phyloP scores from a whole-genome alignment of 2,797 vertebrate genomes.

The Poecilia picta region DNA sequence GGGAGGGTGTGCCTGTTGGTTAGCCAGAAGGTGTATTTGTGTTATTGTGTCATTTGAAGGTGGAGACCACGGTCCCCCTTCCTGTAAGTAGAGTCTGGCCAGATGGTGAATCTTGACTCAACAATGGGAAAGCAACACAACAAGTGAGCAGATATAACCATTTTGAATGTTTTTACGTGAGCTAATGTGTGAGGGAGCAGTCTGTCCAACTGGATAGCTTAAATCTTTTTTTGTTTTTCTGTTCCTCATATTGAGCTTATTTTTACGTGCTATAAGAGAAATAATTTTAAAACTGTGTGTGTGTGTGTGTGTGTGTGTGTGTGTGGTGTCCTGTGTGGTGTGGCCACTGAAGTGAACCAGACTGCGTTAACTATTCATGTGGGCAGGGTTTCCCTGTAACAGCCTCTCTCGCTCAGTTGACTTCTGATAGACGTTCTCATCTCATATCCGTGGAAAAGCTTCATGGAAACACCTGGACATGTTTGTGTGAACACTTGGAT shows the following conservation, averaged over 20 bases:
- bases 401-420: conserved; percentile 55
- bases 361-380: conserved; percentile 76
- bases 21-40: conserved; percentile 45
- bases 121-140: conserved; percentile 35
- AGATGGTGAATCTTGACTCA: conserved; percentile 52
- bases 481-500: conserved; percentile 18
- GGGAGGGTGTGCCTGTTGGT: conserved; percentile 57
- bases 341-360: conserved; percentile 63
- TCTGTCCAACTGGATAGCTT: neutral
- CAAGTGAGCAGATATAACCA: neutral
- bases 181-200: neutral
- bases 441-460: conserved; percentile 58
- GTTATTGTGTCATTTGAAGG: conserved; percentile 58
- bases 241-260: neutral
- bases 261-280: conserved; percentile 6
- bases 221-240: neutral
- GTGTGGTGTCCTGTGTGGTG: conserved; percentile 64
- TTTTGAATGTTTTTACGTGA: neutral
- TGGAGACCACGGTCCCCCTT: conserved; percentile 61
- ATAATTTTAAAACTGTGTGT: conserved; percentile 21
- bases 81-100: conserved; percentile 52
- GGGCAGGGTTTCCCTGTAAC: conserved; percentile 67
- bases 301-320: conserved; percentile 9
- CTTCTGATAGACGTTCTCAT: conserved; percentile 72
- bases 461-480: conserved; percentile 37